Evolutionary conservation across 1,140 invertebrate species (phyloP), one percentile per base, ranked within the genome.

Genomic region (Coelopa frigida): DNA sequence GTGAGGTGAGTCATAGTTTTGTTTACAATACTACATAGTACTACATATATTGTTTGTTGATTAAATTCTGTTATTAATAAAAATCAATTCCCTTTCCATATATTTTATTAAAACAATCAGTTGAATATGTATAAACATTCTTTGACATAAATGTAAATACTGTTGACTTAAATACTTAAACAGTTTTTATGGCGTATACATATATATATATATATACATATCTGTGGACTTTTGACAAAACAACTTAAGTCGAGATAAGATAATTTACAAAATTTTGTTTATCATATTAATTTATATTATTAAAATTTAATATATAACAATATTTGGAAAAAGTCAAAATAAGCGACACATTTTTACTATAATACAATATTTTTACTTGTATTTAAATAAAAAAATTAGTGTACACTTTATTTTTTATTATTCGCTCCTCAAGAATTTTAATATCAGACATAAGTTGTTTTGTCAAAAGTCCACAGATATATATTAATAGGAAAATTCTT

Each of bases 1-100:
- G 96, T 71, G 91, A 97, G 75, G 90, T 92, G 66, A 80, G 78
- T 75, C 27, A 6, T 32, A 11, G 31, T 31, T 43, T 43, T 18
- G 11, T 33, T 32, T 43, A 14, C 11, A n/a, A 3, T n/a, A n/a
- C n/a, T n/a, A n/a, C n/a, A n/a, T n/a, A n/a, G n/a, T n/a, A n/a
- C n/a, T n/a, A n/a, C n/a, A n/a, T n/a, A n/a, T n/a, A n/a, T n/a
- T n/a, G n/a, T n/a, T n/a, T 11, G 31, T 17, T 12, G 24, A 7
- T 39, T 29, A 29, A 29, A 41, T 41, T 23, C 23, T 41, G 24
- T 42, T 42, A 42, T 17, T 29, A 42, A 42, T 42, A 42, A 29
- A 42, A 42, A 42, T 42, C 40, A 42, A 42, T 24, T 42, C 40
- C 32, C 32, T 42, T 41, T 29, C 21, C 24, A 31, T 29, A 29